Percentiles rank a stretch among this genome's conserved stretches.
Conservation (phyloP, 1,140 invertebrate genomes). For the Helicoverpa armigera region DNA sequence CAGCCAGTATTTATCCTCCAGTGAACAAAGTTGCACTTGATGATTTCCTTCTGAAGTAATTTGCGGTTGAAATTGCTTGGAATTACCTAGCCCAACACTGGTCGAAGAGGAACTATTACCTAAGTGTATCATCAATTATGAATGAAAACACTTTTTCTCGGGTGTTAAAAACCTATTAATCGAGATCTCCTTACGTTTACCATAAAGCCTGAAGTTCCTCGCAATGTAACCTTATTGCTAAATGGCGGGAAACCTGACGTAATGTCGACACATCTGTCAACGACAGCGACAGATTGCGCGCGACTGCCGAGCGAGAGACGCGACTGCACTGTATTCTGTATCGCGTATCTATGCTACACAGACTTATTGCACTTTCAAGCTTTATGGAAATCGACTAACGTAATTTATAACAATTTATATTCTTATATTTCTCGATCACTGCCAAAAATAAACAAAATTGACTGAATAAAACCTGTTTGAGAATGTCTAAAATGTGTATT, state of each 20-base stretch:
- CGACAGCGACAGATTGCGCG: conserved; percentile 43
- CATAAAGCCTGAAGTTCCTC: background rate
- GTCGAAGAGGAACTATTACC: no score
- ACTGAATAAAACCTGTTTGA: no score
- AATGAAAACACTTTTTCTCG: no score
- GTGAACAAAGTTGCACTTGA: conserved; percentile 22
- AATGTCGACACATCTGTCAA: conserved; percentile 27
- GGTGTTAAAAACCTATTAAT: no score
- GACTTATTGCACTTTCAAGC: conserved; percentile 12
- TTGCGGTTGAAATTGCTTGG: background rate
- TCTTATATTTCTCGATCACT: no score
- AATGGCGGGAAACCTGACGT: conserved; percentile 1
- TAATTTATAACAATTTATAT: background rate
- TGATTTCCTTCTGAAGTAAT: conserved; percentile 2
- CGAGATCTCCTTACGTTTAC: no score
- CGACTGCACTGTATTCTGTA: conserved; percentile 27
- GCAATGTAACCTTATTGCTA: background rate
- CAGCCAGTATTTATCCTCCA: conserved; percentile 8
- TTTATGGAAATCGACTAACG: background rate
- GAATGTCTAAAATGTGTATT: no score
- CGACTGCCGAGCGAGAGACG: background rate
- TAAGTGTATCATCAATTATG: no score
- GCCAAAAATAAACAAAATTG: no score
- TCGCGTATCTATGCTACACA: background rate
- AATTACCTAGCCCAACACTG: no score